Percentiles rank a stretch among this genome's conserved stretches.
These are phyloP conservation scores for Acromyrmex echinatior DNA, from an alignment of 1,140 invertebrate genomes.

Conservation along the genomic window DNA sequence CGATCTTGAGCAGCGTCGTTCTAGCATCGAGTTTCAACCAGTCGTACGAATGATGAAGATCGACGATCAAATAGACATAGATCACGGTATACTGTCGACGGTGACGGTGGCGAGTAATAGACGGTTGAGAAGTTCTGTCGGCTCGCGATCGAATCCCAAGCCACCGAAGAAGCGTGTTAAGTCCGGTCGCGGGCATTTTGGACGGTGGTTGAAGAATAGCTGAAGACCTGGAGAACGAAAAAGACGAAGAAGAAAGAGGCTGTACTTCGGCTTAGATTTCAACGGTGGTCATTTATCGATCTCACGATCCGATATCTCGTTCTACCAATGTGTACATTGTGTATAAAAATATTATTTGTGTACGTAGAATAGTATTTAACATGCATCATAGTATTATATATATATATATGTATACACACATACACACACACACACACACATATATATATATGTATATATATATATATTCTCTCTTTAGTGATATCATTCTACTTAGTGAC, in stretches of 20 bases:
- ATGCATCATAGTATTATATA: constrained; percentile 68
- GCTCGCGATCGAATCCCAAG: constrained; percentile 76
- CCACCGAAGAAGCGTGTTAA: constrained; percentile 80
- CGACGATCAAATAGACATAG: constrained; percentile 84
- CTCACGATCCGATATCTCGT: constrained; percentile 31
- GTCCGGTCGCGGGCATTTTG: constrained; percentile 77
- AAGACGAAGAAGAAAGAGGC: constrained; percentile 7
- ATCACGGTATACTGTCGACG: constrained; percentile 82
- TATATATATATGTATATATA: not conserved
- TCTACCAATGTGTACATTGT: constrained; percentile 81
- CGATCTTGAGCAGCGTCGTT: constrained; percentile 82
- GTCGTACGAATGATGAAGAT: constrained; percentile 86
- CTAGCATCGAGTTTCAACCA: constrained; percentile 85
- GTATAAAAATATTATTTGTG: constrained; percentile 83
- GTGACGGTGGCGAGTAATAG: constrained; percentile 84
- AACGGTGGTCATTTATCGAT: not conserved
- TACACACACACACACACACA: not conserved
- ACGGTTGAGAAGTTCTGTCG: constrained; percentile 83
- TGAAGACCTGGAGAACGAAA: constrained; percentile 74
- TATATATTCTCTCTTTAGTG: constrained; percentile 70
- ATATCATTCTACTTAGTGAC: constrained; percentile 73
- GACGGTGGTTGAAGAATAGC: constrained; percentile 83
- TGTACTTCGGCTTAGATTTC: constrained; percentile 62
- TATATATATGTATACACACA: not conserved
- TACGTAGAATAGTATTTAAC: constrained; percentile 85